Percentiles rank a stretch among this genome's conserved stretches.
phyloP scores from a whole-genome alignment of 2,113 vertebrate genomes.

The Gallinago undulata region DNA sequence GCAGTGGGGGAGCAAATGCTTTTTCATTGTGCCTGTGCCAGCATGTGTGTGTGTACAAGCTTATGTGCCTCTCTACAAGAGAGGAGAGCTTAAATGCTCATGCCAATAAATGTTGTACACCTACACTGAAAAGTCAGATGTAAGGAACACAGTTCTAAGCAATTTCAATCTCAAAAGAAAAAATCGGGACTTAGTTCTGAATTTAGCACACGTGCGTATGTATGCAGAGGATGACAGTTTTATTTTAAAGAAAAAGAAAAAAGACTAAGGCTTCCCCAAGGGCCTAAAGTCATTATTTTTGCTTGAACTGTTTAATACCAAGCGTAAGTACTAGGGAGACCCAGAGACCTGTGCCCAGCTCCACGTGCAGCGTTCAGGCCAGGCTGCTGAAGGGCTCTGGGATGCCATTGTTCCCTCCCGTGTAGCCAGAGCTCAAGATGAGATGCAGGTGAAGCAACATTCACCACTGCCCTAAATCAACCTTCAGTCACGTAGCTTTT shows the following conservation, averaged over 20 bases:
- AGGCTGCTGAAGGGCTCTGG: not conserved
- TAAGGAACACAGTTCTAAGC: constrained; percentile 8
- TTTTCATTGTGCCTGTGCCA: constrained; percentile 63
- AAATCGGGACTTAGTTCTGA: not conserved
- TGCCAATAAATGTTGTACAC: not conserved
- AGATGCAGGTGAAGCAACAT: not conserved
- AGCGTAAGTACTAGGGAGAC: not conserved
- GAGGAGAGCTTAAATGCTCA: constrained; percentile 23
- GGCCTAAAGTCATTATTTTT: not conserved
- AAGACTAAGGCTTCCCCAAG: not conserved
- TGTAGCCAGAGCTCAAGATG: not conserved
- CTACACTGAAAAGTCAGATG: not conserved
- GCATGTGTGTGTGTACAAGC: constrained; percentile 44
- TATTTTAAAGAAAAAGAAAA: not conserved
- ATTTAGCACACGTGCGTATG: not conserved
- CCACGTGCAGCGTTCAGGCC: not conserved
- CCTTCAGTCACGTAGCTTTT: not conserved
- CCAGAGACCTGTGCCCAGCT: not conserved
- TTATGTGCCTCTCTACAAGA: not conserved
- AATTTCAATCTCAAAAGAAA: not conserved
- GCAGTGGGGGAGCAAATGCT: constrained; percentile 37
- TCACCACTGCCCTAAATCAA: not conserved
- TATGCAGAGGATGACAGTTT: not conserved
- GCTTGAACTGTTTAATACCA: not conserved
- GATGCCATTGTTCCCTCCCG: accelerated